A percentile compares a stretch with the other conserved stretches of the same genome.
These are phyloP conservation scores for Sebastes minor DNA, from an alignment of 2,797 vertebrate species.

Conservation along the genomic window DNA sequence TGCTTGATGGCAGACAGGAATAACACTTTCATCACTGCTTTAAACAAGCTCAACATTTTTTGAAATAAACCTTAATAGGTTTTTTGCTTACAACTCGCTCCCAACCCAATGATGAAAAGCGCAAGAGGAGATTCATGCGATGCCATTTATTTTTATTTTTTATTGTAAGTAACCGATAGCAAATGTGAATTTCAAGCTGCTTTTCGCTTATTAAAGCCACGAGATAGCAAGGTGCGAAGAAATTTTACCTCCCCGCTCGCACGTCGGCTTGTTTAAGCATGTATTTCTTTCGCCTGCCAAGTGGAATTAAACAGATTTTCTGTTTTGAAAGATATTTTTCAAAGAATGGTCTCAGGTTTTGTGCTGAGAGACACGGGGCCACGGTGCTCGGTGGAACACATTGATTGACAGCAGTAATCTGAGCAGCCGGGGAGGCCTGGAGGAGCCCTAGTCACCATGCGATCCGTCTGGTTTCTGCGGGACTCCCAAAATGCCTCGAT, in stretches of 20 bases:
- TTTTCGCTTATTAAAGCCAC: conserved; percentile 44
- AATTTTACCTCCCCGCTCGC: conserved; percentile 34
- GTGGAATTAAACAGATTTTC: conserved; percentile 37
- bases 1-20: conserved; percentile 56
- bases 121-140: conserved; percentile 35
- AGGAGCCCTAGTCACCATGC: conserved; percentile 49
- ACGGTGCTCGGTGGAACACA: not conserved
- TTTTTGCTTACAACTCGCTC: conserved; percentile 33
- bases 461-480: conserved; percentile 35
- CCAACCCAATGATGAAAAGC: conserved; percentile 66
- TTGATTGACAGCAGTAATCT: conserved; percentile 76
- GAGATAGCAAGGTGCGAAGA: conserved; percentile 43
- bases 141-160: conserved; percentile 52
- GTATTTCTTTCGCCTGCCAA: conserved; percentile 47
- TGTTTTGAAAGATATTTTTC: conserved; percentile 53
- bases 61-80: conserved; percentile 33
- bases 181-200: conserved; percentile 51
- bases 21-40: conserved; percentile 52
- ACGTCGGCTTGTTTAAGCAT: conserved; percentile 38
- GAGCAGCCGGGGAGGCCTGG: conserved; percentile 52
- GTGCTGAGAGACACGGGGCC: conserved; percentile 16
- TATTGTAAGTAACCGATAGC: conserved; percentile 16
- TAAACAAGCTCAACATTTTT: conserved; percentile 43
- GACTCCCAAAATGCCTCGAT: conserved; percentile 51
- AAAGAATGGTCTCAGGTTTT: conserved; percentile 46